Base-by-base conservation (phyloP, 1,140 invertebrate species). In the Sycophaga agraensis region DNA sequence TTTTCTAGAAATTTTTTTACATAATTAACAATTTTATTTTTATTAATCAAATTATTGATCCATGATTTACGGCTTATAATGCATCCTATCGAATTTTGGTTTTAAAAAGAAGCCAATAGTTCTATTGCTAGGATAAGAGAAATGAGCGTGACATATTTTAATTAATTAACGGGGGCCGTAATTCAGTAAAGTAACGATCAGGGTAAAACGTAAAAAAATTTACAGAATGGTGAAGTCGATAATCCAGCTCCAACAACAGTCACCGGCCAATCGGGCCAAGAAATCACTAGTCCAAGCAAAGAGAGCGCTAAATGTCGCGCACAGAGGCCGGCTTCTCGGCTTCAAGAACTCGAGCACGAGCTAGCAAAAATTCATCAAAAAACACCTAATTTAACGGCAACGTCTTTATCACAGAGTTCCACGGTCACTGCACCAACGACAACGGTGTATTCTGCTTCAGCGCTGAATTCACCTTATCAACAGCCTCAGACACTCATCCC, bases 301-400 rank as follows among this genome's bases (percentile, higher is more conserved):
- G 79, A 81, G 22, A 78, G 53, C 43, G 62, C 69, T 22, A 79
- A 76, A 43, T 49, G 70, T 35, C 71, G 74, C 50, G 50, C 42
- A 39, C 76, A 75, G 57, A 74, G 73, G 26, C 73, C 77, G 0
- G 75, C 75, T 8, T 80, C 77, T 35, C 71, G 77, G 24, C 67
- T 81, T 0, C 78, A 80, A 22, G 79, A 81, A 59, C 64, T 81
- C 12, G 79, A 81, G 28, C 71, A 80, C 35, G 79, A 81, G 55
- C 68, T 81, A 17, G 75, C 77, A 1, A 81, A 81, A 54, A 81
- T 81, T 64, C 79, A 81, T 66, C 56, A 53, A 19, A 64, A 64
- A 39, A 50, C 28, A n/a, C 24, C 42, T 16, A 49, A 26, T 54
- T 67, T 69, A 48, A 69, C 71, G 0, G 55, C 70, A 16, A 71